Base-by-base conservation (phyloP, 1,140 invertebrate species). In the Nymphalis io region DNA sequence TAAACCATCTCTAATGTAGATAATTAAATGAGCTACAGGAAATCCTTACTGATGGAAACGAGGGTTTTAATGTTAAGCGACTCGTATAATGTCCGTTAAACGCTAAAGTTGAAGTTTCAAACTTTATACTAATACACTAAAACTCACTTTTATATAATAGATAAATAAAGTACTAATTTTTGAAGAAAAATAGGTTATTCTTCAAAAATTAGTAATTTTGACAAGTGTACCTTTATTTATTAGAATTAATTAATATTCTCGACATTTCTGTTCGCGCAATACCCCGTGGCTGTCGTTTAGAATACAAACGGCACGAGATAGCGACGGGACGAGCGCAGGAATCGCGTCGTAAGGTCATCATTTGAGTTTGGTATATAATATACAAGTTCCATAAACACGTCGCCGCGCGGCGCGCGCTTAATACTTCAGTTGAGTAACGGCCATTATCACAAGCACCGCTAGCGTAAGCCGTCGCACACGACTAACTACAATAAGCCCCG, bases 401-500 rank as follows among this genome's bases (percentile, higher is more conserved):
- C 44, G 60, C 42, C 21, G 27, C 60, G 27, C 51, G 27, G 6
- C 18, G 39, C 33, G 4, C 44, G 60, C 60, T 27, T 16, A 13
- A 27, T 55, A 33, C 21, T n/a, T 23, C 8, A 11, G 44, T 2
- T 53, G 23, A 62, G 38, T 62, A 62, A 51, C 20, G 44, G 46
- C n/a, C 27, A 62, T 62, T 51, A 62, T 51, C 60, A 18, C 44
- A 8, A 40, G 21, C 39, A 21, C 59, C 38, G 59, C 39, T 1
- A 21, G 12, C 20, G 16, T 15, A 55, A 23, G 20, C 13, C 59
- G 23, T 33, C 42, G 20, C 20, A 23, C 20, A 27, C 51, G 51
- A 55, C 51, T 55, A 23, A 55, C 51, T 55, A 55, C 51, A 23
- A 55, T 55, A n/a, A 55, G 51, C 23, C 51, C 23, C 10, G 51